A percentile compares a stretch with the other conserved stretches of the same genome.
These are phyloP conservation scores for Charanyca ferruginea DNA, from an alignment of 2,888 invertebrate species.

Conservation along the genomic window DNA sequence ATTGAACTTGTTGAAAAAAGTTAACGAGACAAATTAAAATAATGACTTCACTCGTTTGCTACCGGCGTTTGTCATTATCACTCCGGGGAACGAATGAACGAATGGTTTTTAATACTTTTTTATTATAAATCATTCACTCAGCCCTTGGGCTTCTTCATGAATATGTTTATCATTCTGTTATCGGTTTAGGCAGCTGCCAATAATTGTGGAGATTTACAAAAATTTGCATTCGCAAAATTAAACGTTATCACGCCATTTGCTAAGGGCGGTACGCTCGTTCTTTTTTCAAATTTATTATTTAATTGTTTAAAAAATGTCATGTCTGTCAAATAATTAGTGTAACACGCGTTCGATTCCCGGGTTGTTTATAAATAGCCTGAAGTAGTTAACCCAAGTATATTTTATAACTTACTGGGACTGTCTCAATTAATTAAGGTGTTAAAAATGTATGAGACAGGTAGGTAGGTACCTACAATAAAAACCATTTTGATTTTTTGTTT, in stretches of 20 bases:
- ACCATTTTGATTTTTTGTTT: too few species aligned
- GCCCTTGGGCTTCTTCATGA: slow-evolving; percentile 70
- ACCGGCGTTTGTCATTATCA: slow-evolving; percentile 60
- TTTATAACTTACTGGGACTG: too few species aligned
- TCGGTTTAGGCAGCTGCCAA: slow-evolving; percentile 78
- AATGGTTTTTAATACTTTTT: slow-evolving; percentile 39
- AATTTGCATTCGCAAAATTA: slow-evolving; percentile 78
- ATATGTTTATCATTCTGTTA: slow-evolving; percentile 75
- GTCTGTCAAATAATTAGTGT: background rate
- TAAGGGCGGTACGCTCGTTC: slow-evolving; percentile 12
- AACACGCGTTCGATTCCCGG: background rate
- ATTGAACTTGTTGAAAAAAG: slow-evolving; percentile 20
- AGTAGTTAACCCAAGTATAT: too few species aligned
- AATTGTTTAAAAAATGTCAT: background rate
- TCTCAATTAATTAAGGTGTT: too few species aligned
- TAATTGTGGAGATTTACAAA: slow-evolving; percentile 80
- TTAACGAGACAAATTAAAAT: slow-evolving; percentile 61
- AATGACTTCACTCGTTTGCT: slow-evolving; percentile 58
- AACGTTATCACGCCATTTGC: slow-evolving; percentile 71
- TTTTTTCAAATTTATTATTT: slow-evolving; percentile 25
- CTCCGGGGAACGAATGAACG: slow-evolving; percentile 44
- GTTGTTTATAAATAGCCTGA: background rate
- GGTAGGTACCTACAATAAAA: too few species aligned
- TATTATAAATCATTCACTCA: slow-evolving; percentile 62
- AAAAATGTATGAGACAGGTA: too few species aligned